Base-by-base conservation (phyloP, 2,113 vertebrate species). In the Ciconia stormi region DNA sequence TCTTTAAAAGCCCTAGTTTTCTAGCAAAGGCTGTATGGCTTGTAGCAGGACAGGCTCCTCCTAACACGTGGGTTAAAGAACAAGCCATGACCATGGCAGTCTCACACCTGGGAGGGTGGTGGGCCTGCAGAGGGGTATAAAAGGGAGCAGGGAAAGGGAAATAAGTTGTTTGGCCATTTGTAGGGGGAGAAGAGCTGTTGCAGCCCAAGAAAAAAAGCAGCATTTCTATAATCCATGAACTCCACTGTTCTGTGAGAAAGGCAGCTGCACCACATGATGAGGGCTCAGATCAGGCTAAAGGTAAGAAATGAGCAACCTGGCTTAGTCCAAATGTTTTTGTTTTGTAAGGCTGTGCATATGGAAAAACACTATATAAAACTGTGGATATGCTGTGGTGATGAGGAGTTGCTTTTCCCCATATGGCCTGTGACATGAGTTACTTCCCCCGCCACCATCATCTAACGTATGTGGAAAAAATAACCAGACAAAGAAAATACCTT, bases 71-170 rank as follows among this genome's bases (percentile, higher is more conserved):
- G 56, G 81, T 95, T 93, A 89, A 95, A 63, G 29, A 84, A 40
- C 6, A 88, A 95, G 73, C 42, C 66, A 58, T 70, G 76, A 49
- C 53, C 30, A 16, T 3, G 14, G 79, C 53, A 50, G 7, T 5
- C 36, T 67, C 80, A 84, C 72, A 95, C 71, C 89, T 90, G 76
- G 71, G 74, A 93, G 82, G 36, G 58, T 71, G 87, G 69, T 40
- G 56, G 89, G 86, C 22, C 63, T 74, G 3, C 67, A 74, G 56
- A 53, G 50, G 21, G 47, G 69, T 59, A 91, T 84, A 87, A 95
- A 96, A 93, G 44, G 67, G 53, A 86, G 50, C 38, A 74, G 38
- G 32, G 67, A 70, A 46, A n/a, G 17, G 18, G 9, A 38, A 49
- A 5, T 0, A 3, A 11, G 4, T 21, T 20, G 5, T 44, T 82